Evolutionary conservation across 30 jellyfish, hydroid and myxozoan genomes (phyloP).

Genomic region (Rhopilema esculentum): DNA sequence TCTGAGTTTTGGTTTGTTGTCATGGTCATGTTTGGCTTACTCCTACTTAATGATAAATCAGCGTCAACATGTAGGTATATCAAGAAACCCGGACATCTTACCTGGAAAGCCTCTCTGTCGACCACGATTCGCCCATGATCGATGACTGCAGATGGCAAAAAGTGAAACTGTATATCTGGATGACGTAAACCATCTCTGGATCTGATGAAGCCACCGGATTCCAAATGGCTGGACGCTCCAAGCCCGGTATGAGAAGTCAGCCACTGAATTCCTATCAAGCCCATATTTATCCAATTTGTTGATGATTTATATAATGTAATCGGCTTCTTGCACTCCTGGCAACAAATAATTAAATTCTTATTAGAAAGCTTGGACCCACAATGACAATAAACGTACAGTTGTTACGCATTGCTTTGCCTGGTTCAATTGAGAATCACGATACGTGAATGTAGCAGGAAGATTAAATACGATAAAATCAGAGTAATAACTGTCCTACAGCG

Average conservation of each 20-base stretch:
- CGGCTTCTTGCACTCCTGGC: conserved; percentile 93
- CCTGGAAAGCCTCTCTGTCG: conserved; percentile 96
- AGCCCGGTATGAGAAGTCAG: conserved; percentile 80
- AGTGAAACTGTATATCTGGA: conserved; percentile 93
- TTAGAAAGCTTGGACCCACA: too few species aligned
- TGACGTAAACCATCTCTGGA: conserved; percentile 79
- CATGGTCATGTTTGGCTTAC: too few species aligned
- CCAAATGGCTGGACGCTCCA: conserved; percentile 88
- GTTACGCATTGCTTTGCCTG: too few species aligned
- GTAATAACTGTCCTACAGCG: too few species aligned
- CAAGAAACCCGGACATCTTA: not conserved
- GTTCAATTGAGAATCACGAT: too few species aligned
- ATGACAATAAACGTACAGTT: too few species aligned
- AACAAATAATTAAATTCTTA: not conserved
- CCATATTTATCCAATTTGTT: conserved; percentile 87
- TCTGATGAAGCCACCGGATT: conserved; percentile 94
- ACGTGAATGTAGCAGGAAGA: too few species aligned
- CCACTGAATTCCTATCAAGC: conserved; percentile 89
- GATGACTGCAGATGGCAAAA: conserved; percentile 90
- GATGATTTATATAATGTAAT: conserved; percentile 76
- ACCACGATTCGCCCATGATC: conserved; percentile 92
- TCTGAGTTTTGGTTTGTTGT: too few species aligned
- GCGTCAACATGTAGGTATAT: not conserved
- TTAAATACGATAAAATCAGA: too few species aligned
- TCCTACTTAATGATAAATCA: too few species aligned